A percentile compares a stretch with the other conserved stretches of the same genome.
Conservation (phyloP, 2,888 invertebrate species). For the Cyclophora punctaria region DNA sequence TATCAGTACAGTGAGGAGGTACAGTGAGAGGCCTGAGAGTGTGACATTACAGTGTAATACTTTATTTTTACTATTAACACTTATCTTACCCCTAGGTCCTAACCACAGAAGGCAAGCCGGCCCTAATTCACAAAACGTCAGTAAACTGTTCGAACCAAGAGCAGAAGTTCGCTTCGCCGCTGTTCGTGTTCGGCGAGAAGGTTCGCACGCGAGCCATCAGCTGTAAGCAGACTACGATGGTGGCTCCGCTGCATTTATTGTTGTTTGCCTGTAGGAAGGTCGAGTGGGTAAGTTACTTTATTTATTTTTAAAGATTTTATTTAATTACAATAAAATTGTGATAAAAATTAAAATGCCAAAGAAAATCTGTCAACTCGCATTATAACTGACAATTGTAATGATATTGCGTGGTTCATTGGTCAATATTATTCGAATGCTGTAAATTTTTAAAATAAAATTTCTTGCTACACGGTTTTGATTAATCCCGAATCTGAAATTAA, state of each 20-base stretch:
- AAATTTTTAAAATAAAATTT: neutral
- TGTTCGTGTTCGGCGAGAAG: slow-evolving; percentile 99
- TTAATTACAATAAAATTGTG: neutral
- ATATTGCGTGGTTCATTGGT: no score
- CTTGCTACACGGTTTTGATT: neutral
- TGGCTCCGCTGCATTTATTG: slow-evolving; percentile 93
- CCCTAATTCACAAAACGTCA: slow-evolving; percentile 96
- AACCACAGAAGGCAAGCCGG: slow-evolving; percentile 95
- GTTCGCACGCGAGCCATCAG: slow-evolving; percentile 95
- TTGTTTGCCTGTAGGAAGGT: slow-evolving; percentile 94
- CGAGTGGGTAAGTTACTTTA: slow-evolving; percentile 73
- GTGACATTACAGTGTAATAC: no score
- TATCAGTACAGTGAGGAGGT: no score
- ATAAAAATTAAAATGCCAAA: no score
- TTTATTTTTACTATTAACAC: no score
- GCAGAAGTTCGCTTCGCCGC: slow-evolving; percentile 91
- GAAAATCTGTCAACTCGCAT: no score
- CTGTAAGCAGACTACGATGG: slow-evolving; percentile 96
- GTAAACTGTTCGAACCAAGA: slow-evolving; percentile 93
- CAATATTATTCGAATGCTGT: no score
- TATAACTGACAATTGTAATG: no score
- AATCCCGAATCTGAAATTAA: no score
- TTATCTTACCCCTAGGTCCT: slow-evolving; percentile 75
- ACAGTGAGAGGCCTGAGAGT: no score
- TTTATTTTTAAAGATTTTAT: neutral